Conservation (phyloP, 2,113 vertebrate species). For the Bombycilla garrulus region DNA sequence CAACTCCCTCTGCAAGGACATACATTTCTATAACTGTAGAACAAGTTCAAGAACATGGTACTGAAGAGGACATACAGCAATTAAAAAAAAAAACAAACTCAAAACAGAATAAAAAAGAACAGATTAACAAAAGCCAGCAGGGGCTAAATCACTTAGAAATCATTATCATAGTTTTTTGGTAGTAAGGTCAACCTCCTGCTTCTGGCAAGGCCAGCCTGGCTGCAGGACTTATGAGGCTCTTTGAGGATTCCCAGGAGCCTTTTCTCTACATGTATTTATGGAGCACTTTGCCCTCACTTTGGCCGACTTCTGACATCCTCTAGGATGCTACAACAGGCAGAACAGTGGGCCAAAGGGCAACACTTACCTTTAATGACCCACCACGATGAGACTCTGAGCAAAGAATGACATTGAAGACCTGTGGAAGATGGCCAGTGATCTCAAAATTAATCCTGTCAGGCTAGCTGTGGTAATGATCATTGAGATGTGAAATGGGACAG, state of each 20-base stretch:
- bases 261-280: background rate
- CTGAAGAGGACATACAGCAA: background rate
- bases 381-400: background rate
- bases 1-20: background rate
- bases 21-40: background rate
- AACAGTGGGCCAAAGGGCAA: background rate
- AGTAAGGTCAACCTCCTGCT: background rate
- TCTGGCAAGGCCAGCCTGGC: background rate
- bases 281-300: background rate
- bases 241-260: background rate
- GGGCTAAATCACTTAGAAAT: background rate
- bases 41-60: background rate
- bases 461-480: background rate
- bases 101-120: background rate
- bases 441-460: background rate
- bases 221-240: background rate
- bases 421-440: background rate
- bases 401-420: background rate
- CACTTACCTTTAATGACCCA: background rate
- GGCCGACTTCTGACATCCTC: background rate
- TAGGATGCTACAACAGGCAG: background rate
- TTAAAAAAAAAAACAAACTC: background rate
- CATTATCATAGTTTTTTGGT: background rate
- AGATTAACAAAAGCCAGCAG: background rate
- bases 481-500: background rate